Evolutionary conservation across 2,888 invertebrate genomes (phyloP).

Genomic region (Sarcophaga rosellei): DNA sequence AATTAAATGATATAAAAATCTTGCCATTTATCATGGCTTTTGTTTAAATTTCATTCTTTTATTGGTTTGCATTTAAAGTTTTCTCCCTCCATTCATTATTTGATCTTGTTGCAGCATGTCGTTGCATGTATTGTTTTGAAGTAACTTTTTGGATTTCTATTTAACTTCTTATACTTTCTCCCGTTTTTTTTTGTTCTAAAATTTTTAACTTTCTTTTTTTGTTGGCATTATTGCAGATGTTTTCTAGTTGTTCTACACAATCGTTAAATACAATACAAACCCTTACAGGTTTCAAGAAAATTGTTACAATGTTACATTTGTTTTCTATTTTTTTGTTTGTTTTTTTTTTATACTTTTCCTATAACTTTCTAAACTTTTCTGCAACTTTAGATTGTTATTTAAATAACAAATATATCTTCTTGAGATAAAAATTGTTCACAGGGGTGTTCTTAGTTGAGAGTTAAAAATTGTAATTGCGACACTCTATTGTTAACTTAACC

Average conservation of each 20-base stretch:
- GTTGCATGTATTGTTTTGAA: not conserved
- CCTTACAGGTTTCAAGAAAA: not conserved
- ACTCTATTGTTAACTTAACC: no score
- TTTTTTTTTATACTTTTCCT: not conserved
- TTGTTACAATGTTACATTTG: conserved; percentile 17
- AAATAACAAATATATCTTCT: conserved; percentile 13
- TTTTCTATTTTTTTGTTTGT: not conserved
- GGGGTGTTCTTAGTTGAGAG: no score
- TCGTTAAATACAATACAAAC: not conserved
- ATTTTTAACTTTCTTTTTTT: not conserved
- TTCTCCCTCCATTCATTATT: no score
- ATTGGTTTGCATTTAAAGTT: no score
- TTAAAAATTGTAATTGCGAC: no score
- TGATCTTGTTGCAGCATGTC: not conserved
- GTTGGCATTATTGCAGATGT: not conserved
- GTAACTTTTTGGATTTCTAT: conserved; percentile 4
- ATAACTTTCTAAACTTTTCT: conserved; percentile 18
- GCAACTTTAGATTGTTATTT: conserved; percentile 24
- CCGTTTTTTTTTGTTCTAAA: not conserved
- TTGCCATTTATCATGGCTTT: not conserved
- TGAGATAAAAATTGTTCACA: not conserved
- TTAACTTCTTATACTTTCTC: not conserved
- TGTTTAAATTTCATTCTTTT: not conserved
- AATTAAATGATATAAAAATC: not conserved
- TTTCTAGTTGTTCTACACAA: conserved; percentile 38